A percentile compares a stretch with the other conserved stretches of the same genome.
phyloP scores from a whole-genome alignment of 2,888 invertebrate genomes.

The Nomada flava region DNA sequence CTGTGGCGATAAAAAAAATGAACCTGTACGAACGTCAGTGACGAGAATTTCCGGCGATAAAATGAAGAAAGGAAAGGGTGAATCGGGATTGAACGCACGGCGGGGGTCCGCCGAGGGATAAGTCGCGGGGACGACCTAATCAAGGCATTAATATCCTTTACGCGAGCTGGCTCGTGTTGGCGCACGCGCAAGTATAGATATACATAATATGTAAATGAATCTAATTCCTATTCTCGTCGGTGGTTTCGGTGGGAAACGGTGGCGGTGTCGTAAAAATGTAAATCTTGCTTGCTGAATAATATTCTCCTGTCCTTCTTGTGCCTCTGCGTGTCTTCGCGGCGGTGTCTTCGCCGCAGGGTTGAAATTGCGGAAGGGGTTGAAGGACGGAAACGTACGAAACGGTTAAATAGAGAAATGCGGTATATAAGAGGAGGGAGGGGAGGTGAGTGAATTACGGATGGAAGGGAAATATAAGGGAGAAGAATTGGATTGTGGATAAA shows the following conservation, averaged over 20 bases:
- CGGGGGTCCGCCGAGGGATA: slow-evolving; percentile 43
- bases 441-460: too few species aligned
- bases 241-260: slow-evolving; percentile 76
- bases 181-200: slow-evolving; percentile 13
- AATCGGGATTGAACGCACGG: neutral
- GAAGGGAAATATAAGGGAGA: too few species aligned
- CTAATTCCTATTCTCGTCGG: slow-evolving; percentile 78
- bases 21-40: neutral
- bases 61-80: slow-evolving; percentile 30
- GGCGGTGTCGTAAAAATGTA: slow-evolving; percentile 80
- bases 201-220: slow-evolving; percentile 76
- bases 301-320: slow-evolving; percentile 58
- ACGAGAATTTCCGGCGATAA: neutral
- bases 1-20: neutral
- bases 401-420: neutral
- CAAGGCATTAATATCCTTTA: slow-evolving; percentile 80
- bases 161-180: slow-evolving; percentile 36
- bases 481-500: too few species aligned
- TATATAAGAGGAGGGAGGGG: too few species aligned
- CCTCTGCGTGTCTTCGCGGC: neutral
- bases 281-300: slow-evolving; percentile 79
- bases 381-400: neutral
- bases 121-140: slow-evolving; percentile 77
- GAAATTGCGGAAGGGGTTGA: neutral
- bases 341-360: neutral